Evolutionary conservation across 2,113 vertebrate genomes (phyloP), one percentile per base, ranked within the genome.

Genomic region (Osmerus mordax): DNA sequence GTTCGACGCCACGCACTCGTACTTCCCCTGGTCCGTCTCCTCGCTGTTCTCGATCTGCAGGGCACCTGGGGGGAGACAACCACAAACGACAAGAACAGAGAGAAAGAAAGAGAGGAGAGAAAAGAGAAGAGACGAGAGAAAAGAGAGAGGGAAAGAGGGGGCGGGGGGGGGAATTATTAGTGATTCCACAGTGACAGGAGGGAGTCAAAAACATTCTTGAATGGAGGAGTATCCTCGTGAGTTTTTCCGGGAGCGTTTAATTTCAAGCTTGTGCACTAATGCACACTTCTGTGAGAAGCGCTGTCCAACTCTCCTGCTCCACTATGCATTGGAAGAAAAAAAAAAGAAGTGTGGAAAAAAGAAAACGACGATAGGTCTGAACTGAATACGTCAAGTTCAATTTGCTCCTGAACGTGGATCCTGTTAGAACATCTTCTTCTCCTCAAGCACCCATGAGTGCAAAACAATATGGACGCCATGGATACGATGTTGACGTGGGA

Each of bases 31-130:
- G 91, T 99, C 97, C 0, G 97, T 98, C 92, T 99, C 97, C 84
- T 99, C 97, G 4, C 96, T 99, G 94, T 96, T 98, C 82, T 99
- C 97, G 0, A 99, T 99, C 93, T 99, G 97, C 87, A 99, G 93
- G 83, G 96, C 97, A 87, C 97, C 97, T 97, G 93, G 78, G 84
- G 84, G 88, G 76, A 78, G 64, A 89, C 84, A 73, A 70, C 69
- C 72, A 82, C 85, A 61, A 12, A 47, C 2, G 72, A 75, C 86
- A 80, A 61, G 78, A 12, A 75, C 59, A 64, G 32, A 78, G 61
- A 79, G 59, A 68, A 11, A 67, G 29, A 77, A 21, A 85, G 41
- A 78, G 15, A 74, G 21, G 81, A 47, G 66, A 55, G 67, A 25
- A 72, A 51, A 68, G 13, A 67, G 29, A 77, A 85, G 41, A 78